Evolutionary conservation across 2,797 vertebrate species (phyloP).

Genomic region (Artibeus lituratus): DNA sequence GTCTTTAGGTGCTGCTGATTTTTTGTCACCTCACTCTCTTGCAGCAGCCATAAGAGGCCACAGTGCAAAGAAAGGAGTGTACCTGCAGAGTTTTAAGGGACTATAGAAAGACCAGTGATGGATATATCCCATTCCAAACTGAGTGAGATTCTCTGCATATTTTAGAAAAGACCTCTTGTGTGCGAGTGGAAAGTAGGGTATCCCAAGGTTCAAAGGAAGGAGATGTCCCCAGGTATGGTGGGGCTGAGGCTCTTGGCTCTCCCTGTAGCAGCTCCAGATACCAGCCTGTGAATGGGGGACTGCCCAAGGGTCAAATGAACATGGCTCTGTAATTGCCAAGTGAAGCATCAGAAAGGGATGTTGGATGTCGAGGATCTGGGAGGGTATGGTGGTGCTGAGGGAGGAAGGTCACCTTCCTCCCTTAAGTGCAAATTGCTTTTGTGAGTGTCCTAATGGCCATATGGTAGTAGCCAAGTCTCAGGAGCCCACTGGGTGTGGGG

Average conservation of each 20-base stretch:
- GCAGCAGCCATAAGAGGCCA: background rate
- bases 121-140: background rate
- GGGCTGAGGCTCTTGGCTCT: background rate
- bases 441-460: background rate
- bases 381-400: background rate
- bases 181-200: background rate
- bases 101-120: background rate
- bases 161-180: background rate
- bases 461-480: background rate
- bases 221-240: background rate
- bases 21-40: background rate
- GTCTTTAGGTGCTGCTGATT: background rate
- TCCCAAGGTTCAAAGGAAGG: fast-evolving
- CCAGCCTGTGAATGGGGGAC: background rate
- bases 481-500: background rate
- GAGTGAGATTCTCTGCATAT: background rate
- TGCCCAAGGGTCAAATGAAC: background rate
- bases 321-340: background rate
- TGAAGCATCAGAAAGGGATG: background rate
- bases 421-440: background rate
- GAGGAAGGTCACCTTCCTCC: background rate
- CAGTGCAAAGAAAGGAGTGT: fast-evolving
- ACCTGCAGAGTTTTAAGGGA: conserved; percentile 9
- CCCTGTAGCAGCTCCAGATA: background rate
- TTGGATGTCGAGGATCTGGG: background rate